Conservation (phyloP, 2,888 invertebrate genomes). For the Proisotoma minuta region DNA sequence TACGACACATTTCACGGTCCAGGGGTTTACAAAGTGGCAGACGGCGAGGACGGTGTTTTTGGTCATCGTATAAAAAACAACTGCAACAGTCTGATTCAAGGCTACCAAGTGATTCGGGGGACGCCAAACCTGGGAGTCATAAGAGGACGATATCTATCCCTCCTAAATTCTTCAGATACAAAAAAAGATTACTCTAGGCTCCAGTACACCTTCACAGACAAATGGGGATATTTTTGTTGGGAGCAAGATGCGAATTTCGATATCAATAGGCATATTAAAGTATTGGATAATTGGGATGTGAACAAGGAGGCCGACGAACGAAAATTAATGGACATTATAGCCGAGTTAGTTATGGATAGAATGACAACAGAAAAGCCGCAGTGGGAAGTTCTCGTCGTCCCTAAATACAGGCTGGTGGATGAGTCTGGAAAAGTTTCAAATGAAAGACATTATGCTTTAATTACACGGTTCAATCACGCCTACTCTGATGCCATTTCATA, state of each 20-base stretch:
- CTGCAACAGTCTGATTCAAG: conserved; percentile 34
- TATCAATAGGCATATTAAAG: conserved; percentile 27
- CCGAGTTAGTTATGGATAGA: conserved; percentile 12
- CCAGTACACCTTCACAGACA: conserved; percentile 22
- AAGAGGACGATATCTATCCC: conserved; percentile 12
- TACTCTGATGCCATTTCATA: conserved; percentile 41
- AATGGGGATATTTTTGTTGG: conserved; percentile 41
- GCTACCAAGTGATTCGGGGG: conserved; percentile 38
- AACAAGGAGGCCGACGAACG: conserved; percentile 25
- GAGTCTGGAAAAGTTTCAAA: neutral
- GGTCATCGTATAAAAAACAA: conserved; percentile 33
- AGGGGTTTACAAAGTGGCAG: conserved; percentile 18
- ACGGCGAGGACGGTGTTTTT: conserved; percentile 38
- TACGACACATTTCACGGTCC: conserved; percentile 17
- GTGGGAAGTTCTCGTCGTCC: conserved; percentile 42
- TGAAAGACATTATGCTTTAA: conserved; percentile 28
- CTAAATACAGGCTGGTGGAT: conserved; percentile 24
- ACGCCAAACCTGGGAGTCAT: conserved; percentile 27
- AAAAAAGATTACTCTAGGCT: conserved; percentile 26
- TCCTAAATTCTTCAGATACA: conserved; percentile 12
- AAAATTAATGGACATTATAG: conserved; percentile 26
- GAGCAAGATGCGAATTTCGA: conserved; percentile 30
- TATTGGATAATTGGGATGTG: conserved; percentile 26
- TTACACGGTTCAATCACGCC: conserved; percentile 39
- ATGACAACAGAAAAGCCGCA: conserved; percentile 22